A percentile compares a stretch with the other conserved stretches of the same genome.
phyloP scores from a whole-genome alignment of 2,797 vertebrate genomes.

The Pachyuromys duprasi region DNA sequence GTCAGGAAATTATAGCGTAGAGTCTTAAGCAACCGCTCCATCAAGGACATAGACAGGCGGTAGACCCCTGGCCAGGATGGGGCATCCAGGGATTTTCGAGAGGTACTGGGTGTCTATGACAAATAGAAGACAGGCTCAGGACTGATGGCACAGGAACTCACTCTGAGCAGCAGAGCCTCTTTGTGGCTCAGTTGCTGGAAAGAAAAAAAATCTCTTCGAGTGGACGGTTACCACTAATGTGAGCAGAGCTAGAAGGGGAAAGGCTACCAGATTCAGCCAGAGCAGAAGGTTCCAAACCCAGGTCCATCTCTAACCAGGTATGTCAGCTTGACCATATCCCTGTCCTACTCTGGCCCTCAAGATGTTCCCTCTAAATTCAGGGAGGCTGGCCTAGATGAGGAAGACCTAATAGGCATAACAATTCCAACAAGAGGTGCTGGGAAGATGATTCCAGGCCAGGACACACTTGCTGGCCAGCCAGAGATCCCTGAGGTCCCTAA shows the following conservation, averaged over 20 bases:
- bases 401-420: not conserved
- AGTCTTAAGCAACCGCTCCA: slow-evolving; percentile 98
- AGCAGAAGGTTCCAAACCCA: not conserved
- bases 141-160: not conserved
- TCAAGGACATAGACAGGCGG: slow-evolving; percentile 95
- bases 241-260: not conserved
- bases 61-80: slow-evolving; percentile 98
- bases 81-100: slow-evolving; percentile 94
- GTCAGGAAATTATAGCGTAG: slow-evolving; percentile 97
- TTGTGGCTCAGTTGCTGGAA: not conserved
- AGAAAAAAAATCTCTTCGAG: not conserved
- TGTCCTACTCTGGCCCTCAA: not conserved
- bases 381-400: not conserved
- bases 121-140: not conserved
- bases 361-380: not conserved
- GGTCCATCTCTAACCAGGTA: not conserved
- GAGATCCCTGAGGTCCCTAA: not conserved
- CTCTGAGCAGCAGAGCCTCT: not conserved
- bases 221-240: not conserved
- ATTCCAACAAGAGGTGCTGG: not conserved
- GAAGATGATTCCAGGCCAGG: not conserved
- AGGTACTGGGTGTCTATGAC: slow-evolving; percentile 87
- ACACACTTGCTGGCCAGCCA: not conserved
- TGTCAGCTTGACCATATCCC: not conserved
- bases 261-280: not conserved